Evolutionary conservation across 2,888 invertebrate genomes (phyloP), one percentile per base, ranked within the genome.

Genomic region (Morpho deidamia): DNA sequence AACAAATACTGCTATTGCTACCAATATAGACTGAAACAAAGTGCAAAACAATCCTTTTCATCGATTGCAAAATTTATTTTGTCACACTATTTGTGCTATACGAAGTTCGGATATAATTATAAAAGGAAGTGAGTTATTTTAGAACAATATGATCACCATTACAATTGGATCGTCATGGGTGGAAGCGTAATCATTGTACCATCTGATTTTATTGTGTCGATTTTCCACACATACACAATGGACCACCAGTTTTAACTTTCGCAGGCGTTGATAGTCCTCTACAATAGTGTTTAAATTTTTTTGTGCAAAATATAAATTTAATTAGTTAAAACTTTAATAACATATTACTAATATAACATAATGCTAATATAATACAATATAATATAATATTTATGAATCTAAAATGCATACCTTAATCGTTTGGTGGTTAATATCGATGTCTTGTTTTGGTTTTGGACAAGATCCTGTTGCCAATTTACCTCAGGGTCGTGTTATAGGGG

Each of bases 401-500:
- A 23, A 44, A 46, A 51, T 43, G 47, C 11, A 44, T 38, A 32
- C 38, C 11, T 37, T n/a, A 11, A 44, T 44, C 10, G n/a, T 11
- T 42, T 63, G 48, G 56, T 53, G 45, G 43, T 53, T 64, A 37
- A 56, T 53, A 52, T 49, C 67, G 49, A 58, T 55, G 64, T 46
- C 65, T 59, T 54, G 62, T 51, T 52, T 56, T 57, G 53, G 64
- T 69, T 37, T 58, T 66, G 48, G 73, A 34, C 91, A 91, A 70
- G 91, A 91, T 62, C 91, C 92, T 38, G 78, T 84, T 7, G 89
- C 91, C 8, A 85, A 83, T 64, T 73, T 92, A 56, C 83, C 88
- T 37, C 92, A 92, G 78, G 93, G 93, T 59, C 77, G 91, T 45
- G 74, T 92, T 44, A 84, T 91, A 59, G 93, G 92, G 76, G 92